Conservation (phyloP, 2,797 vertebrate species). For the Lepus townsendii region DNA sequence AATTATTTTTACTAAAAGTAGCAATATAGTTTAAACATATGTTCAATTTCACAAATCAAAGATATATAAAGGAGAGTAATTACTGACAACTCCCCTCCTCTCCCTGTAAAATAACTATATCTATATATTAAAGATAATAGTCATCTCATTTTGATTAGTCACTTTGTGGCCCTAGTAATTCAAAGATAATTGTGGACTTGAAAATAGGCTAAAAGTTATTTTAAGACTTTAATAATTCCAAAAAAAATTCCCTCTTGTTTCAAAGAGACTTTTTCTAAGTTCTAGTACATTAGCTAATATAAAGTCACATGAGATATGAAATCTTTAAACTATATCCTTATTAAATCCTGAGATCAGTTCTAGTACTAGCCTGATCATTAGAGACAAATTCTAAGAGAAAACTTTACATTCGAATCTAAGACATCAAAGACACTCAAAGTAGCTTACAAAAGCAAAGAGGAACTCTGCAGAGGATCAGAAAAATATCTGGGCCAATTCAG, state of each 20-base stretch:
- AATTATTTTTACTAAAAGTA: constrained; percentile 67
- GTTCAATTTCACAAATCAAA: constrained; percentile 57
- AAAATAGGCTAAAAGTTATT: constrained; percentile 45
- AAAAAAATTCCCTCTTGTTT: not conserved
- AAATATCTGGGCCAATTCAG: constrained; percentile 12
- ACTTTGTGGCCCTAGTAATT: constrained; percentile 20
- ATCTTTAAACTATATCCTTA: constrained; percentile 3
- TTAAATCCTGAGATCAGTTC: constrained; percentile 63
- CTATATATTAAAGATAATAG: constrained; percentile 17
- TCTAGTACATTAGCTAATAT: constrained; percentile 25
- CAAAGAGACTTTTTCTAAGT: constrained; percentile 38
- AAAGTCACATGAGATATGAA: constrained; percentile 44
- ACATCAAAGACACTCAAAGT: constrained; percentile 14
- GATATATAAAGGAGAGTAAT: constrained; percentile 13
- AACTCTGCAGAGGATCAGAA: constrained; percentile 49
- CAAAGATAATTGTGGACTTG: constrained; percentile 36
- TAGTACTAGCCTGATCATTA: not conserved
- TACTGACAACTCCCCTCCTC: not conserved
- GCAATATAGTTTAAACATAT: constrained; percentile 27
- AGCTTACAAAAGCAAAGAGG: constrained; percentile 58
- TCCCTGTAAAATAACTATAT: not conserved
- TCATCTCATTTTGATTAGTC: constrained; percentile 16
- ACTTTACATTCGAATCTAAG: constrained; percentile 57
- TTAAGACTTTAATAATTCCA: constrained; percentile 33
- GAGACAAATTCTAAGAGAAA: constrained; percentile 21